Conservation (phyloP, 1,140 invertebrate genomes). For the Drosophila fuyamai region DNA sequence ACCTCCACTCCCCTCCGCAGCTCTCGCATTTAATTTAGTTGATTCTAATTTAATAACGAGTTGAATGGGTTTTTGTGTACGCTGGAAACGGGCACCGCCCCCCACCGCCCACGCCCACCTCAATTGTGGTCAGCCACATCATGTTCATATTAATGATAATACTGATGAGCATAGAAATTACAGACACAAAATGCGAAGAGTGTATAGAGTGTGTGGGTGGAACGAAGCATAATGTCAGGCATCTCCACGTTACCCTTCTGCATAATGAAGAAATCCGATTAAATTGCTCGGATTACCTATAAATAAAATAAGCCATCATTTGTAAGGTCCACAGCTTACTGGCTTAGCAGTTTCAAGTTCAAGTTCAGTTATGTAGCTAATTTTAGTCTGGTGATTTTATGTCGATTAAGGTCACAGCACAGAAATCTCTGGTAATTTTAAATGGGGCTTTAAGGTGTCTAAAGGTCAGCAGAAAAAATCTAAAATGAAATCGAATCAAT, state of each 20-base stretch:
- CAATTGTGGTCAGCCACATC: slow-evolving; percentile 37
- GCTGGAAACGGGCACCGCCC: neutral
- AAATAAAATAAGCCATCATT: slow-evolving; percentile 2
- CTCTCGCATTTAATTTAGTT: slow-evolving; percentile 65
- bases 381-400: too few species aligned
- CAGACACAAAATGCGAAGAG: neutral
- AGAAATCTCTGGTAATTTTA: neutral
- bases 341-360: neutral
- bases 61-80: slow-evolving; percentile 42
- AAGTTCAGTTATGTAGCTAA: neutral
- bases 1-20: slow-evolving; percentile 9
- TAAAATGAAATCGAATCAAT: too few species aligned
- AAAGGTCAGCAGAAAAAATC: too few species aligned
- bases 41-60: slow-evolving; percentile 78
- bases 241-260: neutral
- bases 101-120: slow-evolving; percentile 10
- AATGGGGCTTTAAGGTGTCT: too few species aligned
- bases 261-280: slow-evolving; percentile 1
- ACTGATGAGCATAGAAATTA: slow-evolving; percentile 24
- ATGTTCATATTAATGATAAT: slow-evolving; percentile 51
- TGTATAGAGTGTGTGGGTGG: neutral
- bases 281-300: neutral
- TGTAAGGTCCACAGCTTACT: neutral
- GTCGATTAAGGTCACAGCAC: neutral
- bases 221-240: neutral